Base-by-base conservation (phyloP, 2,113 vertebrate species). In the Bombycilla garrulus region DNA sequence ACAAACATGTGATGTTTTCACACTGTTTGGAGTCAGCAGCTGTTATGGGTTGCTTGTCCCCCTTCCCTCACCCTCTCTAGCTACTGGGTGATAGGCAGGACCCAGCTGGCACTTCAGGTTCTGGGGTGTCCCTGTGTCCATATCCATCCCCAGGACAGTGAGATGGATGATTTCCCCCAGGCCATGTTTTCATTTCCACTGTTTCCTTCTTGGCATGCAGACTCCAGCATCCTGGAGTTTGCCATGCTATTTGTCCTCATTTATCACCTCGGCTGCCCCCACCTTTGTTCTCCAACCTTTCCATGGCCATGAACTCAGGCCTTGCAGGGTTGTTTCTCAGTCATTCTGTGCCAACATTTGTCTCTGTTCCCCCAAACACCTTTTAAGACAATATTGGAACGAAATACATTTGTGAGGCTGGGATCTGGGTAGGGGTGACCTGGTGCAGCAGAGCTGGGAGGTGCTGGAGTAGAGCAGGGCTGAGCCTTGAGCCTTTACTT, bases 191-290 rank as follows among this genome's bases (percentile, higher is more conserved):
- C n/a, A 31, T 10, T 48, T 56, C 15, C 22, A 17, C 35, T 35
- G 22, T 40, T 47, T 25, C 24, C 24, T 47, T 26, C 7, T 17
- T 6, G 3, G 22, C 3, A 3, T 2, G 0, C 2, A 4, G 15
- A 10, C 23, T 54, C 15, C 1, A 8, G 54, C n/a, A 2, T 1
- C 9, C 29, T 4, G 3, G 12, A 15, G 28, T 11, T 62, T 28
- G 22, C 28, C 6, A 2, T 10, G 12, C 9, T 15, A 8, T 64
- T 44, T 33, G 36, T 53, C 45, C 40, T 60, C 9, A 0, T 13
- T 38, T n/a, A 13, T 1, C 9, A 1, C 44, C 12, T 48, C 0
- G 0, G 22, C 61, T 61, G n/a, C 33, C 38, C 24, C 47, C 35
- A 10, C 38, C 44, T 25, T 70, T 48, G 60, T 36, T 69, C n/a